These are phyloP conservation scores for Rhadinocentrus ornatus DNA, from an alignment of 2,797 vertebrate species.

Conservation along the genomic window DNA sequence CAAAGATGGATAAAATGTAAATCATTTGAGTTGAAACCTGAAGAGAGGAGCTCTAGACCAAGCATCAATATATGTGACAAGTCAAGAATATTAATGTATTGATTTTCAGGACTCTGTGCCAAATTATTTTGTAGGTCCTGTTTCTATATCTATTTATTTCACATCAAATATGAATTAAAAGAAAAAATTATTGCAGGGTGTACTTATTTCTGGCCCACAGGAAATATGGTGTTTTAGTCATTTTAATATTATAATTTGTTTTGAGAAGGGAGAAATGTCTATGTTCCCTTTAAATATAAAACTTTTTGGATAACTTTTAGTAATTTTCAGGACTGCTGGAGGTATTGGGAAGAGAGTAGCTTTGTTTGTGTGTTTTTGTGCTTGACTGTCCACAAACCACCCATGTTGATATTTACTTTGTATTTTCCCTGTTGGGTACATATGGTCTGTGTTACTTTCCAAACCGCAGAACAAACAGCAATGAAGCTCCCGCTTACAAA, in stretches of 20 bases:
- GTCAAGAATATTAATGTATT: neutral
- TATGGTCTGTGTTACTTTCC: neutral
- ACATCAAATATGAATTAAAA: neutral
- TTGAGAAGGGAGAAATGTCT: constrained; percentile 18
- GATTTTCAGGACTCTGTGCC: neutral
- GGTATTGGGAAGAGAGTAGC: neutral
- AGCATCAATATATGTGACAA: neutral
- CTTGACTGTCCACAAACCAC: constrained; percentile 5
- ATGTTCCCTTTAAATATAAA: constrained; percentile 29
- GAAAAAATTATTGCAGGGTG: neutral
- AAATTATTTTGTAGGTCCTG: neutral
- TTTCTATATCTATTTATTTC: constrained; percentile 28
- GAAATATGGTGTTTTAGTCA: constrained; percentile 23
- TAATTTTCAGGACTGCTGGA: neutral
- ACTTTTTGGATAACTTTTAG: constrained; percentile 14
- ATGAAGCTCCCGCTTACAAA: neutral
- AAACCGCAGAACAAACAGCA: constrained; percentile 8
- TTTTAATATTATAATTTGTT: constrained; percentile 38
- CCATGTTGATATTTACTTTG: constrained; percentile 20
- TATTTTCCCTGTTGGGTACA: neutral
- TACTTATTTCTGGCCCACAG: constrained; percentile 10
- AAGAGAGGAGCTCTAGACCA: neutral
- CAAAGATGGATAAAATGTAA: neutral
- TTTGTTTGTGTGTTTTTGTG: constrained; percentile 9
- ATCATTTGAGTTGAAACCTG: neutral